A percentile compares a stretch with the other conserved stretches of the same genome.
Evolutionary conservation across 1,140 invertebrate genomes (phyloP).

Genomic region (Scaptomyza montana): DNA sequence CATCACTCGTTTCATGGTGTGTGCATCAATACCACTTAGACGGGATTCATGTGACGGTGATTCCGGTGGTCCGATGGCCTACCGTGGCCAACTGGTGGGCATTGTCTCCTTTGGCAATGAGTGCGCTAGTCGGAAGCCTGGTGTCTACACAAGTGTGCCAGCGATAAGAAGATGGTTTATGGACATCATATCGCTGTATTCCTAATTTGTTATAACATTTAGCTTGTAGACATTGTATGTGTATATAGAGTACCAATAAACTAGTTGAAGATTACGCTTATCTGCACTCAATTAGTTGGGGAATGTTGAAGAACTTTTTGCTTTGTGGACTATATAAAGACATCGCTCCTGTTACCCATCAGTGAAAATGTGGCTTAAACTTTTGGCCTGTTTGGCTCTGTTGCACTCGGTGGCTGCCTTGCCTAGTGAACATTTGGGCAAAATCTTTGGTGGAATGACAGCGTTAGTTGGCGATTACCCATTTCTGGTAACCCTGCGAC

Average conservation of each 20-base stretch:
- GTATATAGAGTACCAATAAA: neutral
- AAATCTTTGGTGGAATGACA: conserved; percentile 49
- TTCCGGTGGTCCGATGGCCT: conserved; percentile 66
- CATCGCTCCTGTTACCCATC: neutral
- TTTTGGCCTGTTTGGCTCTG: conserved; percentile 11
- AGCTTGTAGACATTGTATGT: neutral
- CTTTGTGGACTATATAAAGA: conserved; percentile 12
- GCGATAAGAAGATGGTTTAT: conserved; percentile 54
- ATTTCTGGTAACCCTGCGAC: conserved; percentile 61
- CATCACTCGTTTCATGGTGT: conserved; percentile 58
- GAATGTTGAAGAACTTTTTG: conserved; percentile 42
- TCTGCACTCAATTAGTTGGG: conserved; percentile 54
- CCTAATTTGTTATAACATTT: conserved; percentile 13
- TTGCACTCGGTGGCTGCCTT: neutral
- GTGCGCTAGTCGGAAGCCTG: conserved; percentile 51
- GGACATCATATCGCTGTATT: conserved; percentile 23
- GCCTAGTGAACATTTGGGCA: neutral
- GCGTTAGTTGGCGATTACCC: conserved; percentile 32
- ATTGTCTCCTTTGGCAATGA: conserved; percentile 61
- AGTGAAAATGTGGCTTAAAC: conserved; percentile 20
- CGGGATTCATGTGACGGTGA: conserved; percentile 67
- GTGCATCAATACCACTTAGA: conserved; percentile 36
- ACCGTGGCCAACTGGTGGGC: conserved; percentile 43
- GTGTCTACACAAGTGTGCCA: conserved; percentile 66
- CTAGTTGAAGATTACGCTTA: conserved; percentile 36